Base-by-base conservation (phyloP, 2,888 invertebrate species). In the Chrysomela aeneicollis region DNA sequence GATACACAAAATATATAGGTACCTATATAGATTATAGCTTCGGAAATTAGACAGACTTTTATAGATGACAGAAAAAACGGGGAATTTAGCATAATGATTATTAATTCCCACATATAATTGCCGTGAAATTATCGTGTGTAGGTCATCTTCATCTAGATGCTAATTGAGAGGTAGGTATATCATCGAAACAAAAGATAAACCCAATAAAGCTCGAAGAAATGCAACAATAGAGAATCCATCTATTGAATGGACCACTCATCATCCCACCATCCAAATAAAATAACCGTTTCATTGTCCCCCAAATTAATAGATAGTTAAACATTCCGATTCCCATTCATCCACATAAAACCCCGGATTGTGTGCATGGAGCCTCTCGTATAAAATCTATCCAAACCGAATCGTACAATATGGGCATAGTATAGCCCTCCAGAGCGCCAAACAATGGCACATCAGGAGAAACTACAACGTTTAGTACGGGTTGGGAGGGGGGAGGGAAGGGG, bases 391-490 rank as follows among this genome's bases (percentile, higher is more conserved):
- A 65, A 64, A 64, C 68, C 68, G 71, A 74, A 74, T 74, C 71
- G 74, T 72, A 75, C 12, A 42, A 42, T 42, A 35, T 26, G 26
- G 26, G 26, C 12, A 42, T 74, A 74, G 74, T 77, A 77, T 74
- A 73, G 72, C 73, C 71, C 73, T 77, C 69, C 68, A 74, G 67
- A 70, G 59, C 42, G 63, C 67, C 71, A 69, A 70, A 77, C 75
- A 76, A 76, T 74, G 71, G 73, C 68, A 69, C 63, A 72, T 71
- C 70, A 72, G 55, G 61, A 70, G 70, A 67, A 70, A 67, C 70
- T 70, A 66, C 59, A 66, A 50, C 59, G 62, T 32, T 57, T n/a
- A 26, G 26, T 26, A 26, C 6, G n/a, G n/a, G n/a, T n/a, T n/a
- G n/a, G n/a, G n/a, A n/a, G n/a, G n/a, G n/a, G n/a, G n/a, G n/a